Evolutionary conservation across 37 sponge, comb jelly and placozoan species (phyloP).

Genomic region (Ephydatia muelleri): DNA sequence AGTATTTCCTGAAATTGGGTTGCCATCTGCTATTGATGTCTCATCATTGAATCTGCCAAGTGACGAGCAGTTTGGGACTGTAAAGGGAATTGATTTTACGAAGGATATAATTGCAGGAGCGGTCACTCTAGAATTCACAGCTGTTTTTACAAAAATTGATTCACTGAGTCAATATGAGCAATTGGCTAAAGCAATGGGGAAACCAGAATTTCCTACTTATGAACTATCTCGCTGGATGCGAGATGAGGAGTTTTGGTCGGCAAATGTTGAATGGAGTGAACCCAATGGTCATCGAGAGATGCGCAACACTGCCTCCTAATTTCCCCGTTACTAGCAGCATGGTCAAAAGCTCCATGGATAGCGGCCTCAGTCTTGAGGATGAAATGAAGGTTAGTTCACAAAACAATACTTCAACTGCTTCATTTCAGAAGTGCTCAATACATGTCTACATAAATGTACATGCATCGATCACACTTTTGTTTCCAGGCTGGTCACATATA

Average conservation of each 20-base stretch:
- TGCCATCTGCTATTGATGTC: constrained; percentile 20
- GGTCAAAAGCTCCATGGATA: constrained; percentile 20
- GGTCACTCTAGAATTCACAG: background rate
- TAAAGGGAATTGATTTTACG: constrained; percentile 19
- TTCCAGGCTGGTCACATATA: constrained; percentile 78
- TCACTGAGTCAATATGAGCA: background rate
- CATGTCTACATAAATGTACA: no score
- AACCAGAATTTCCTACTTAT: background rate
- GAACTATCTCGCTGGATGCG: constrained; percentile 42
- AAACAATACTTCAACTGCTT: background rate
- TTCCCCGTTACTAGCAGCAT: constrained; percentile 64
- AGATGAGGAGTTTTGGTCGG: constrained; percentile 69
- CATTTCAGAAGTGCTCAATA: background rate
- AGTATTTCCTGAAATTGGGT: background rate
- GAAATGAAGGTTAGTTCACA: constrained; percentile 55
- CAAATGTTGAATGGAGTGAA: constrained; percentile 65
- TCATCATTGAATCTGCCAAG: background rate
- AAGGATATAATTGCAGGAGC: background rate
- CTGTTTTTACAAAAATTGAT: background rate
- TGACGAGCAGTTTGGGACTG: constrained; percentile 41
- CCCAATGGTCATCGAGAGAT: constrained; percentile 33
- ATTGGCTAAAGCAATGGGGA: background rate
- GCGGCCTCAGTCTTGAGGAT: constrained; percentile 22
- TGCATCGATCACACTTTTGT: no score
- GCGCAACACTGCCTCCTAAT: constrained; percentile 26